These are phyloP conservation scores for Exocentrus adspersus DNA, from an alignment of 2,888 invertebrate genomes.

Conservation along the genomic window DNA sequence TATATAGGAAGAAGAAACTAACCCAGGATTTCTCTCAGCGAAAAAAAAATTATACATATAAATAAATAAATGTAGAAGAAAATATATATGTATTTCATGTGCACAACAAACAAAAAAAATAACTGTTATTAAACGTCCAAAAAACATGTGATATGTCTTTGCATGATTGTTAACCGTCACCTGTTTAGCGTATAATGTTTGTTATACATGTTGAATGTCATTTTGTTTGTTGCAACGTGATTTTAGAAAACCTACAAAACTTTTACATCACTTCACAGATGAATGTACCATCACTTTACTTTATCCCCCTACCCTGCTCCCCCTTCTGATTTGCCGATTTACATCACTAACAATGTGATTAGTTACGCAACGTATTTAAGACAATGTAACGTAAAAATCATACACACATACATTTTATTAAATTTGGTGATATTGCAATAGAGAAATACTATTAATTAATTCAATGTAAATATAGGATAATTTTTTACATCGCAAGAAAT, in stretches of 20 bases:
- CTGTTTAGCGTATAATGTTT: constrained; percentile 45
- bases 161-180: constrained; percentile 51
- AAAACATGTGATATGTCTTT: constrained; percentile 55
- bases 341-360: constrained; percentile 35
- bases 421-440: constrained; percentile 54
- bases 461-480: constrained; percentile 55
- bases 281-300: constrained; percentile 11
- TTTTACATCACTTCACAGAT: constrained; percentile 17
- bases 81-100: constrained; percentile 40
- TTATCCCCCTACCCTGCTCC: too few relatives aligned
- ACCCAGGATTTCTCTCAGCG: constrained; percentile 54
- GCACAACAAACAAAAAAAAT: constrained; percentile 41
- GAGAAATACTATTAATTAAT: constrained; percentile 46
- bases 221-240: constrained; percentile 44
- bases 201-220: constrained; percentile 48
- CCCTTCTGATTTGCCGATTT: constrained; percentile 36
- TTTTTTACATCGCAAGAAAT: constrained; percentile 53
- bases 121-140: constrained; percentile 49
- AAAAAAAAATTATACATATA: constrained; percentile 44
- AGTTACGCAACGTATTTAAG: constrained; percentile 24
- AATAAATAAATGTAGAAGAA: constrained; percentile 37
- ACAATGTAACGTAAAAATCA: constrained; percentile 14
- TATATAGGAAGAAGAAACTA: constrained; percentile 43
- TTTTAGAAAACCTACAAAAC: constrained; percentile 5
- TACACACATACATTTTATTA: constrained; percentile 28